Conservation (phyloP, 2,888 invertebrate genomes). For the Drosophila prolongata region DNA sequence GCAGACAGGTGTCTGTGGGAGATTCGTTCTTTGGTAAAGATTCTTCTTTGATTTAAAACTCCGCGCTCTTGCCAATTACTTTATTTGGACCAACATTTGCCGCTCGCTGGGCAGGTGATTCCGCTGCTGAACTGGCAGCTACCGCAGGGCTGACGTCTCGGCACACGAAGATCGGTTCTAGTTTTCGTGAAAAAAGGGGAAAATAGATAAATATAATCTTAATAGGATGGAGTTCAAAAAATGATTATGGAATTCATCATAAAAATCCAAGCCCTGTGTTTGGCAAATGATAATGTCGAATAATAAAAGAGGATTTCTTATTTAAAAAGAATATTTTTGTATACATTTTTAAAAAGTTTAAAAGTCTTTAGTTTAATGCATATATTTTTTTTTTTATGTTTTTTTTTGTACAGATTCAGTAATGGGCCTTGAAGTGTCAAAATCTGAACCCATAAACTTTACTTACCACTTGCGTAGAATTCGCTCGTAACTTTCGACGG, state of each 20-base stretch:
- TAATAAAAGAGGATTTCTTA: too few relatives aligned
- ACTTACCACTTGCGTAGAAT: constrained; percentile 82
- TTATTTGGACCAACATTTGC: constrained; percentile 31
- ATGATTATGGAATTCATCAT: too few relatives aligned
- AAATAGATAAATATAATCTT: background rate
- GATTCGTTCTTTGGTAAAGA: constrained; percentile 61
- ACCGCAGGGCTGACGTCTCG: constrained; percentile 84
- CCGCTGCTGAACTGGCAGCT: constrained; percentile 65
- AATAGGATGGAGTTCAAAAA: background rate
- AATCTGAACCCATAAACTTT: too few relatives aligned
- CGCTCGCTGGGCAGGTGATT: constrained; percentile 32
- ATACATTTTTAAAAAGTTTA: too few relatives aligned
- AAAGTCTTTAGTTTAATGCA: too few relatives aligned
- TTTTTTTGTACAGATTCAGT: too few relatives aligned
- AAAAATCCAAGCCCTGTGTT: too few relatives aligned
- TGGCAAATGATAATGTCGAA: too few relatives aligned
- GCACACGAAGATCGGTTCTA: constrained; percentile 84
- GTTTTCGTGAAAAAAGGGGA: background rate
- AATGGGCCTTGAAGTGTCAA: too few relatives aligned
- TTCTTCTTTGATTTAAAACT: constrained; percentile 45
- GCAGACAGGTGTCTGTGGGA: constrained; percentile 23
- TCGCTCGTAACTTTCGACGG: constrained; percentile 84
- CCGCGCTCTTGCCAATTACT: constrained; percentile 54
- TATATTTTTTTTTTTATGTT: too few relatives aligned
- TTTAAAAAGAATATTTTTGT: too few relatives aligned